These are phyloP conservation scores for Hypomesus transpacificus DNA, from an alignment of 2,113 vertebrate species.

Conservation along the genomic window DNA sequence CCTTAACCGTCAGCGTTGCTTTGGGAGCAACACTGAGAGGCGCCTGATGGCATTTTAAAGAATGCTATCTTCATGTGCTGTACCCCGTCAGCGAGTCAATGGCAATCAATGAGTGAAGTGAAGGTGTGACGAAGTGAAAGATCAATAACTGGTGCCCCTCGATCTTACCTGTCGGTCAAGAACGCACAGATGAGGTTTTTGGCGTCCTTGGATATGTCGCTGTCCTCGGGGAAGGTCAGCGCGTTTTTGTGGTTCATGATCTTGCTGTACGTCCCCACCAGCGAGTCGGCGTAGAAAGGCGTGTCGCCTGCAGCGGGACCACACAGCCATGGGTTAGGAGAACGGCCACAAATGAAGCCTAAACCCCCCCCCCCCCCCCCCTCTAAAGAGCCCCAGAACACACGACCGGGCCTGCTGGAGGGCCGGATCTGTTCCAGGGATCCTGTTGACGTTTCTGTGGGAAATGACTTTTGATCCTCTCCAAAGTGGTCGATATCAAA, in stretches of 20 bases:
- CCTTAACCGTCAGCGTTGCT: background rate
- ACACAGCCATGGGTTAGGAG: background rate
- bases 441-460: too few relatives aligned
- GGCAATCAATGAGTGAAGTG: background rate
- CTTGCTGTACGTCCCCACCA: constrained; percentile 98
- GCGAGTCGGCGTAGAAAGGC: constrained; percentile 97
- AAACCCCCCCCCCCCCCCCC: background rate
- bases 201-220: constrained; percentile 95
- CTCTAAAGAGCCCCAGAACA: background rate
- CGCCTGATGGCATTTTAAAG: too few relatives aligned
- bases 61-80: too few relatives aligned
- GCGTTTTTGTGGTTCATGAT: constrained; percentile 99
- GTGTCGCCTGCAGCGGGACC: constrained; percentile 82
- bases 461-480: too few relatives aligned
- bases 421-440: too few relatives aligned
- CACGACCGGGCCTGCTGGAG: too few relatives aligned
- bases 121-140: too few relatives aligned
- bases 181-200: constrained; percentile 99
- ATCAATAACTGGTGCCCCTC: background rate
- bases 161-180: constrained; percentile 90
- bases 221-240: constrained; percentile 96
- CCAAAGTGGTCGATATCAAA: too few relatives aligned
- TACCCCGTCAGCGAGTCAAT: background rate
- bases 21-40: background rate
- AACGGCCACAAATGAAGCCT: background rate